phyloP scores from a whole-genome alignment of 2,888 invertebrate genomes.

The Phragmatobia fuliginosa region DNA sequence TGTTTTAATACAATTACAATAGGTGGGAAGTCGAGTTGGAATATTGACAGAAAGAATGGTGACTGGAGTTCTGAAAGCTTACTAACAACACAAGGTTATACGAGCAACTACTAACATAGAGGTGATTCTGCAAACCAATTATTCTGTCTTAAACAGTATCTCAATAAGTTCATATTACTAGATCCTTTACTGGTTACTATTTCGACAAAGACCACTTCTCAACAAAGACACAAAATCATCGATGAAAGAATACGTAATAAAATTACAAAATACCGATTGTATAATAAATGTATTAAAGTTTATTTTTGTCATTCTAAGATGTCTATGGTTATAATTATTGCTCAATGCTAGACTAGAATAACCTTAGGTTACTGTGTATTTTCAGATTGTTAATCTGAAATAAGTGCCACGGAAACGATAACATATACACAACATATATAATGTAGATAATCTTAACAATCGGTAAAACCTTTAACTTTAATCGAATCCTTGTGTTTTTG shows the following conservation, averaged over 20 bases:
- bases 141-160: neutral
- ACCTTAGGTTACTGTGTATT: neutral
- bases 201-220: neutral
- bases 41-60: neutral
- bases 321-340: neutral
- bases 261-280: neutral
- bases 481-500: slow-evolving; percentile 25
- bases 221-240: neutral
- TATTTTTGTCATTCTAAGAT: neutral
- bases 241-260: slow-evolving; percentile 1
- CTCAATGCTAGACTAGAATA: neutral
- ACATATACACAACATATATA: neutral
- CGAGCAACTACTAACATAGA: neutral
- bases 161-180: neutral
- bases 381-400: neutral
- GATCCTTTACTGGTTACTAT: neutral
- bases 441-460: slow-evolving; percentile 17
- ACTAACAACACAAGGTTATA: neutral
- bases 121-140: neutral
- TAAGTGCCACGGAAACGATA: slow-evolving; percentile 24
- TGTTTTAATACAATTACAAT: neutral
- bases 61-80: neutral
- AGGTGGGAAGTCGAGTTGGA: neutral
- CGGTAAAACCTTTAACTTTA: slow-evolving; percentile 31
- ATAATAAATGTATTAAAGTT: neutral